Base-by-base conservation (phyloP, 2,888 invertebrate species). In the Alloplasta piceator region DNA sequence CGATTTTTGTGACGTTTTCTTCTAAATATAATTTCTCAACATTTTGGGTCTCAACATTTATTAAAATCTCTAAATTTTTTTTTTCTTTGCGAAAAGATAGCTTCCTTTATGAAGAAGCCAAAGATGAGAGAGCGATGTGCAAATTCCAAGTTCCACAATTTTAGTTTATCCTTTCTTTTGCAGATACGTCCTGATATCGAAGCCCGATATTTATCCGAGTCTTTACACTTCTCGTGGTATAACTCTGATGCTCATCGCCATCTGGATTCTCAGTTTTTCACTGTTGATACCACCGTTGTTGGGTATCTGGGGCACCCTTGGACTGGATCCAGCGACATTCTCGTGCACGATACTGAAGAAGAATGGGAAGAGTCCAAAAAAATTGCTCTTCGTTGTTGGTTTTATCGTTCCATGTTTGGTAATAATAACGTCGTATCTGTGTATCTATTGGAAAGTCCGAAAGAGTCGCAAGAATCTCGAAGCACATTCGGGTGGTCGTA, bases 291-390 rank as follows among this genome's bases (percentile, higher is more conserved):
- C 97, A 4, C 96, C 98, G 0, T 93, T 97, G 26, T 92, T 97
- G 7, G 97, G 96, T 70, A 92, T 96, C 14, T 98, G 98, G 98
- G 98, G 98, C 12, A 95, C 94, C 85, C 94, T 98, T 82, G 98
- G 98, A 0, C 93, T 97, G 48, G 96, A 97, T 86, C 93, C 94
- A 39, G 93, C 94, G 16, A 97, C 97, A 1, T 98, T 98, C 91
- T 98, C 98, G 0, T 98, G 98, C 92, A 98, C 98, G 26, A 97
- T 98, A 85, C 93, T 98, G 64, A 94, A 94, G 82, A 96, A 96
- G 89, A 94, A 96, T 89, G 96, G 96, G 52, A 93, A 92, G 83
- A 97, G 97, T 0, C 97, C 97, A 3, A 97, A 97, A 93, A 97
- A 97, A 91, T 94, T 96, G 74, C 93, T 98, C 0, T 98, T 98